Conservation (phyloP, 2,113 vertebrate genomes). For the Nansenia antarctica region DNA sequence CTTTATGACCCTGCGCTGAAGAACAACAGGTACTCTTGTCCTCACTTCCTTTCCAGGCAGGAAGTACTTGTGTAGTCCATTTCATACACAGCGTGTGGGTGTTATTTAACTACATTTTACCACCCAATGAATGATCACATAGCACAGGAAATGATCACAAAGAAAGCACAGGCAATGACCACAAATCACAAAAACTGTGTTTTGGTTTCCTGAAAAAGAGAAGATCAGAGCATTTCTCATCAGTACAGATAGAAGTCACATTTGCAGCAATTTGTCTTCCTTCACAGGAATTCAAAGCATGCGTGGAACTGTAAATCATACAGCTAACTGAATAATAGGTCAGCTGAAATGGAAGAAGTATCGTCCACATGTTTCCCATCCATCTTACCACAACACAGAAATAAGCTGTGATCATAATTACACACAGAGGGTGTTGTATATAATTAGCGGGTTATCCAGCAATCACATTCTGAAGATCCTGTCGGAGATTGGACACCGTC, state of each 20-base stretch:
- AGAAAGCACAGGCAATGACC: neutral
- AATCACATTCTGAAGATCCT: neutral
- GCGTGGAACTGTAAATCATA: neutral
- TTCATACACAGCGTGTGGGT: neutral
- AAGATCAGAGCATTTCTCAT: neutral
- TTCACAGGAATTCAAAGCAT: neutral
- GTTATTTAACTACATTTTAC: neutral
- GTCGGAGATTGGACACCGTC: neutral
- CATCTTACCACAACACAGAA: slow-evolving; percentile 21
- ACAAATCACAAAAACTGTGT: neutral
- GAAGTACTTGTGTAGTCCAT: neutral
- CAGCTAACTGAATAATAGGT: slow-evolving; percentile 21
- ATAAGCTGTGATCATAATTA: slow-evolving; percentile 15
- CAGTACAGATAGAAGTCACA: neutral
- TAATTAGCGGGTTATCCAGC: slow-evolving; percentile 23
- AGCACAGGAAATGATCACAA: neutral
- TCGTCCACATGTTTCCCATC: slow-evolving; percentile 49
- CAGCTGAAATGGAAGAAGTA: slow-evolving; percentile 28
- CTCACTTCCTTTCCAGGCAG: slow-evolving; percentile 8
- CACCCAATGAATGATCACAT: neutral
- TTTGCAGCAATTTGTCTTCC: neutral
- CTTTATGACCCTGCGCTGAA: neutral
- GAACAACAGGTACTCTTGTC: neutral
- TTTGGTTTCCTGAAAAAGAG: neutral
- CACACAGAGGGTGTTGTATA: slow-evolving; percentile 28